phyloP scores from a whole-genome alignment of 2,113 vertebrate genomes.

The Prionailurus bengalensis region DNA sequence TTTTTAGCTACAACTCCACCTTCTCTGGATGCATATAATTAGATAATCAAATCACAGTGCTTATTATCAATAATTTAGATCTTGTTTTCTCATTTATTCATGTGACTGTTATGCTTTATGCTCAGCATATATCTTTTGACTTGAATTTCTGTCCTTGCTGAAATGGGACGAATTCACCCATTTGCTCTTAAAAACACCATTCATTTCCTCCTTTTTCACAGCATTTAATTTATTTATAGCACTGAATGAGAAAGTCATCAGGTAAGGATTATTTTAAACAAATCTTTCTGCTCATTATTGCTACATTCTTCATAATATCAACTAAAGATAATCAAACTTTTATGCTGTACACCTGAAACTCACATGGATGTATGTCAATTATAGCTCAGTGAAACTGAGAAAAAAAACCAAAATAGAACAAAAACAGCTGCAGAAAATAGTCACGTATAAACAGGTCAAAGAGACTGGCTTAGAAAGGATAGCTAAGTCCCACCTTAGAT shows the following conservation, averaged over 20 bases:
- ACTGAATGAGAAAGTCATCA: neutral
- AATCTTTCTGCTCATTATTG: slow-evolving; percentile 17
- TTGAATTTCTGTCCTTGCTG: slow-evolving; percentile 37
- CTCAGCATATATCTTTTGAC: slow-evolving; percentile 29
- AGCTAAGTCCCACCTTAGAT: neutral
- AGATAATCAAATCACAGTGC: neutral
- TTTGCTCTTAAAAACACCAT: slow-evolving; percentile 24
- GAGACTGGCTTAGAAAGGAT: neutral
- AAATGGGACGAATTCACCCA: slow-evolving; percentile 24
- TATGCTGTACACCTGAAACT: slow-evolving; percentile 2
- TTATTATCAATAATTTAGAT: slow-evolving; percentile 26
- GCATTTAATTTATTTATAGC: slow-evolving; percentile 51
- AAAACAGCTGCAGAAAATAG: slow-evolving; percentile 44
- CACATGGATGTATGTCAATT: neutral
- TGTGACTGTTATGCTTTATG: neutral
- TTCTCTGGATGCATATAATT: slow-evolving; percentile 18
- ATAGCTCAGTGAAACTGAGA: neutral
- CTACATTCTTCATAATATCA: slow-evolving; percentile 19
- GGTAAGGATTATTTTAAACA: slow-evolving; percentile 57
- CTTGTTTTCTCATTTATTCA: slow-evolving; percentile 37
- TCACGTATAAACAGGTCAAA: slow-evolving; percentile 38
- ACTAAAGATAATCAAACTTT: slow-evolving; percentile 55
- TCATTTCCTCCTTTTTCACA: neutral
- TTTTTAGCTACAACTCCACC: neutral
- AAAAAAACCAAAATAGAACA: neutral